phyloP scores from a whole-genome alignment of 2,113 vertebrate species.

The Thunnus maccoyii region DNA sequence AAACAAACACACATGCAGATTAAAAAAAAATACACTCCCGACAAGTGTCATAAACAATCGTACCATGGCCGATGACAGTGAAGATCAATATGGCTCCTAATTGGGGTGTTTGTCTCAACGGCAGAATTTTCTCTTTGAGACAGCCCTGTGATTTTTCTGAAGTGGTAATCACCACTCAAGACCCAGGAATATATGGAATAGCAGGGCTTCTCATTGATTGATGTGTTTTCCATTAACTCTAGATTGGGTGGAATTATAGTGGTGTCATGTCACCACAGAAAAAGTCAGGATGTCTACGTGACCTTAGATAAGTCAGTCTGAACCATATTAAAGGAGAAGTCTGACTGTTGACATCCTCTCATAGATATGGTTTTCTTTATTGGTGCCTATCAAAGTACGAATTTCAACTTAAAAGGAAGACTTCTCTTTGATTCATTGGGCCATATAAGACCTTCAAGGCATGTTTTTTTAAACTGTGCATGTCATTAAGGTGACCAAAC shows the following conservation, averaged over 20 bases:
- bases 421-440: neutral
- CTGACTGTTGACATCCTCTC: neutral
- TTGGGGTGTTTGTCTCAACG: conserved; percentile 44
- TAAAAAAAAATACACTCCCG: conserved; percentile 24
- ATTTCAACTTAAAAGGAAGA: neutral
- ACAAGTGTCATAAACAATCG: conserved; percentile 63
- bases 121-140: conserved; percentile 41
- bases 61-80: conserved; percentile 15
- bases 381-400: neutral
- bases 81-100: conserved; percentile 47
- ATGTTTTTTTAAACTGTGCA: neutral
- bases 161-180: conserved; percentile 51
- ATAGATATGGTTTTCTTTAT: neutral
- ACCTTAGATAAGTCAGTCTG: conserved; percentile 42
- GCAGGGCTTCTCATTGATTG: conserved; percentile 36
- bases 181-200: conserved; percentile 5
- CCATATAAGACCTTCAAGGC: neutral
- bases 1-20: conserved; percentile 21
- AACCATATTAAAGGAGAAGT: conserved; percentile 20
- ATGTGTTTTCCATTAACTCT: conserved; percentile 53
- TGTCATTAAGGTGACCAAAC: neutral
- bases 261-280: conserved; percentile 12
- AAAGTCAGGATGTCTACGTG: conserved; percentile 24
- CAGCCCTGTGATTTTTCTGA: conserved; percentile 44
- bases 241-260: conserved; percentile 48